These are phyloP conservation scores for Stigmatopora argus DNA, from an alignment of 2,113 vertebrate species.

Conservation along the genomic window DNA sequence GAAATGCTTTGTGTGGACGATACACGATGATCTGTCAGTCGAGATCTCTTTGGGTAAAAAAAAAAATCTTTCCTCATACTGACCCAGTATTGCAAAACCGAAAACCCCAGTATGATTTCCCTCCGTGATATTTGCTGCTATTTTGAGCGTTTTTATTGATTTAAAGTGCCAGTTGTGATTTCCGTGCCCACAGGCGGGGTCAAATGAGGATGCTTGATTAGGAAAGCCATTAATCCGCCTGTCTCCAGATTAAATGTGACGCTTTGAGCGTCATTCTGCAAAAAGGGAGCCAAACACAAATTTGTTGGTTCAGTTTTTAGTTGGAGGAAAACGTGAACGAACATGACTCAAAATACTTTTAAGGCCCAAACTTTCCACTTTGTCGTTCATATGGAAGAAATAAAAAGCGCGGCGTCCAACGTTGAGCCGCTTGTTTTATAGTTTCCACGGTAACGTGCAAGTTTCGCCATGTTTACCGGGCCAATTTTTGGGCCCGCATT, in stretches of 20 bases:
- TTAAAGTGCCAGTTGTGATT: constrained; percentile 2
- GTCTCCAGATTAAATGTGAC: constrained; percentile 11
- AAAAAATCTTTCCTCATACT: too few relatives aligned
- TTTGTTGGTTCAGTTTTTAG: background rate
- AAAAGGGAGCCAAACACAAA: background rate
- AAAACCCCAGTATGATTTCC: too few relatives aligned
- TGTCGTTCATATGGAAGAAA: constrained; percentile 56
- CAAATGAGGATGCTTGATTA: constrained; percentile 48
- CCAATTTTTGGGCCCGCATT: constrained; percentile 27
- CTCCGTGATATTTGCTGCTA: too few relatives aligned
- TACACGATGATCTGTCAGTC: too few relatives aligned
- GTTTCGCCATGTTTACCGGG: constrained; percentile 44
- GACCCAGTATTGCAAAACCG: too few relatives aligned
- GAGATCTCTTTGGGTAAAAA: too few relatives aligned
- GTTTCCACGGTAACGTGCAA: constrained; percentile 53
- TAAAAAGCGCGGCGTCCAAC: constrained; percentile 21
- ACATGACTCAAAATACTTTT: background rate
- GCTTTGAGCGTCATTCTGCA: background rate
- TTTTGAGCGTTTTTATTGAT: background rate
- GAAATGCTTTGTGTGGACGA: too few relatives aligned
- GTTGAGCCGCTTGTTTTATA: constrained; percentile 48
- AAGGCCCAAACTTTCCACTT: background rate
- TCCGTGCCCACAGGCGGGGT: constrained; percentile 45
- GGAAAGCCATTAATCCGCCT: constrained; percentile 28
- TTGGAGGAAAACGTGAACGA: background rate